Evolutionary conservation across 2,888 invertebrate genomes (phyloP), one percentile per base, ranked within the genome.

Genomic region (Stratiomys singularior): DNA sequence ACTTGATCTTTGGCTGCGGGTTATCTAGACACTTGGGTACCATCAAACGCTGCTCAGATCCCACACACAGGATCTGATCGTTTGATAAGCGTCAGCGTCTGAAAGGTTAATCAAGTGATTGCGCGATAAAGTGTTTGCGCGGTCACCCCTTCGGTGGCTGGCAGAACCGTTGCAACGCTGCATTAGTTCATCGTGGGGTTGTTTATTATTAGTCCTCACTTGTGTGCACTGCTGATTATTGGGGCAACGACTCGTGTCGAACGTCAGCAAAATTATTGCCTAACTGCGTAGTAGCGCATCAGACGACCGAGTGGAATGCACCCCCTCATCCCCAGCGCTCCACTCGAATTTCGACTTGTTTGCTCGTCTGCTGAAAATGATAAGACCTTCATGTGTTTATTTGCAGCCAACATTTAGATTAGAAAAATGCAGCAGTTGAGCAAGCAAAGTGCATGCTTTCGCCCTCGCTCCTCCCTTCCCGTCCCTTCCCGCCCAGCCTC

Each of bases 1-100:
- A 4, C 25, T 27, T 46, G 47, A 71, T 47, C 47, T 47, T 27
- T 67, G 46, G 46, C 46, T 46, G 23, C 25, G 71, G 71, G 71
- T 71, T 27, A 71, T 64, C 64, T 64, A 71, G 71, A 47, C 71
- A 47, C 23, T 18, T 52, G 71, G 71, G 71, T 27, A 71, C 44
- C 44, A 25, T 23, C 58, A 9, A 60, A 23, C 58, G 5, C 58
- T 25, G 18, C 25, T 25, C 18, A 3, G 25, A 21, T 21, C 58
- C 18, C 58, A 23, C 23, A 18, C 58, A 23, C 58, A 60, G 58
- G 58, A 60, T 60, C 64, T 46, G 67, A 1, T 44, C 1, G 46
- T 13, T 37, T 23, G 46, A 69, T 69, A 46, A 47, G 23, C 47
- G 23, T 3, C 46, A 44, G 23, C 71, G 47, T 71, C 71, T 71